Evolutionary conservation across 2,888 invertebrate species (phyloP).

Genomic region (Phanerotoma sp.): DNA sequence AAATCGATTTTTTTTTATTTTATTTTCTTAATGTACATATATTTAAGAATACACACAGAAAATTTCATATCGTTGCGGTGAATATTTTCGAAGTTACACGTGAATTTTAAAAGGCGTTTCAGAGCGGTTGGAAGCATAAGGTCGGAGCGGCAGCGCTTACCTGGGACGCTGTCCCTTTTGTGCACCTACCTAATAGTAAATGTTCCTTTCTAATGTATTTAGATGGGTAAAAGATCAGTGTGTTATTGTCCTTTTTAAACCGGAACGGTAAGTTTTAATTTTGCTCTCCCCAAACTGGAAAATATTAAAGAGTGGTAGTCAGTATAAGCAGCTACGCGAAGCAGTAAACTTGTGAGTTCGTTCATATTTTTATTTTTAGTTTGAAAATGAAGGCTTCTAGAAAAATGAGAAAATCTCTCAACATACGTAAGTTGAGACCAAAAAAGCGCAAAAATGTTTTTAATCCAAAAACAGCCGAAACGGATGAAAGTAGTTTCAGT

Average conservation of each 20-base stretch:
- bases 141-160: background rate
- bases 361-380: background rate
- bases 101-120: constrained; percentile 6
- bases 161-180: background rate
- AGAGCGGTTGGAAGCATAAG: background rate
- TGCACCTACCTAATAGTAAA: background rate
- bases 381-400: background rate
- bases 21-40: too few species aligned
- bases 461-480: constrained; percentile 7
- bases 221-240: background rate
- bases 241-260: background rate
- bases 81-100: too few species aligned
- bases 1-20: too few species aligned
- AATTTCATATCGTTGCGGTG: too few species aligned
- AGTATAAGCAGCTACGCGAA: background rate
- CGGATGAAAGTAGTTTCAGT: background rate
- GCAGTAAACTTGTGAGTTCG: background rate
- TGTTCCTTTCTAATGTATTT: background rate
- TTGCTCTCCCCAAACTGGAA: too few species aligned
- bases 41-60: too few species aligned
- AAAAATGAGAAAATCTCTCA: background rate
- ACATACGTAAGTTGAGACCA: background rate
- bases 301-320: too few species aligned
- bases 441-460: background rate
- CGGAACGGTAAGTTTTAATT: too few species aligned